Evolutionary conservation across 1,140 invertebrate species (phyloP).

Genomic region (Anthonomus grandis): DNA sequence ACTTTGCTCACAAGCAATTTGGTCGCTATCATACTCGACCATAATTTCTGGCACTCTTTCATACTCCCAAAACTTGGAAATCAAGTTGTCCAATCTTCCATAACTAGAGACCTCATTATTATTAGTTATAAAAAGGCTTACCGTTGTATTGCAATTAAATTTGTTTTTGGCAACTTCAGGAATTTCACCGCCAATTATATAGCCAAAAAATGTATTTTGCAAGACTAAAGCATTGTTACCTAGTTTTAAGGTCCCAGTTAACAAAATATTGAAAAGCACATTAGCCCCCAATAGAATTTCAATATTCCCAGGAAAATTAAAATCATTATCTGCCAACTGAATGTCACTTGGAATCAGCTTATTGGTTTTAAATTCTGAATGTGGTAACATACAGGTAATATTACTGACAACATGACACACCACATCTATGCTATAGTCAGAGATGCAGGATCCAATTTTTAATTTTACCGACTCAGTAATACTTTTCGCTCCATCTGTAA

Average conservation of each 20-base stretch:
- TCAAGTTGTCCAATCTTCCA: too few species aligned
- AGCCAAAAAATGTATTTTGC: conserved; percentile 2
- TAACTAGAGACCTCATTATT: too few species aligned
- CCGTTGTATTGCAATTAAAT: too few species aligned
- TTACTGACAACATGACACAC: too few species aligned
- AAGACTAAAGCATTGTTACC: background rate
- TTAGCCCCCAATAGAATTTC: background rate
- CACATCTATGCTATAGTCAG: too few species aligned
- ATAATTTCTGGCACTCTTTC: background rate
- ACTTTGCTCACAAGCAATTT: background rate
- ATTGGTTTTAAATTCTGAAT: background rate
- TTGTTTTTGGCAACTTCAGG: background rate
- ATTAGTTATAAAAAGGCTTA: too few species aligned
- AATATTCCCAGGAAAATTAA: background rate
- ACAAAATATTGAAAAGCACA: background rate
- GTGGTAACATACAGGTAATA: too few species aligned
- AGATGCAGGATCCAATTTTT: too few species aligned
- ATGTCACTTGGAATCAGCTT: background rate
- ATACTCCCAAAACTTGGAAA: background rate
- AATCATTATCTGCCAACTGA: background rate
- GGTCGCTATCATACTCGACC: background rate
- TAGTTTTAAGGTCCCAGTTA: background rate
- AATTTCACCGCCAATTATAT: background rate
- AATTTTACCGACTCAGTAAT: background rate
- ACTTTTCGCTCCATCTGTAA: background rate